These are phyloP conservation scores for Rhodophaea formosa DNA, from an alignment of 2,888 invertebrate species.

Conservation along the genomic window DNA sequence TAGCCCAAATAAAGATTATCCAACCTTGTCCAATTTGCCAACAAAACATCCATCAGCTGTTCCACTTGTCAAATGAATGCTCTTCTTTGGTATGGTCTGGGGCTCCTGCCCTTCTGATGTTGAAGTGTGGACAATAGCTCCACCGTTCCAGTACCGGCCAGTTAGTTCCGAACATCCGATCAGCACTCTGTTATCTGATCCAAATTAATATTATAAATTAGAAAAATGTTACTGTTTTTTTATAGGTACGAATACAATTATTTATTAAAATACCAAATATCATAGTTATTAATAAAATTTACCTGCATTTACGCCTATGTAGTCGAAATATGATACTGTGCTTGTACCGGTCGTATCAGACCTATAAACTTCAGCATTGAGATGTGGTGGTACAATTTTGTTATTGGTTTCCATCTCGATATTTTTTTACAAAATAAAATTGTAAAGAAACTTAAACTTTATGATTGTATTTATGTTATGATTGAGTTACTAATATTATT, in stretches of 20 bases:
- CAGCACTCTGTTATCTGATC: slow-evolving; percentile 65
- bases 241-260: too few species aligned
- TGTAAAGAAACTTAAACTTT: too few species aligned
- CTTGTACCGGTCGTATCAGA: slow-evolving; percentile 60
- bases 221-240: not conserved
- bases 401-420: slow-evolving; percentile 55
- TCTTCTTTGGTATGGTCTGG: slow-evolving; percentile 43
- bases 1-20: too few species aligned
- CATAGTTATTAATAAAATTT: slow-evolving; percentile 22
- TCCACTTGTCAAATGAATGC: slow-evolving; percentile 56
- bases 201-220: not conserved
- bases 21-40: slow-evolving; percentile 60
- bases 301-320: slow-evolving; percentile 61
- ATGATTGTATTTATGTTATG: too few species aligned
- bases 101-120: slow-evolving; percentile 43
- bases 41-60: slow-evolving; percentile 72
- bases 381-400: slow-evolving; percentile 67
- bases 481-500: too few species aligned
- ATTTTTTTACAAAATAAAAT: not conserved
- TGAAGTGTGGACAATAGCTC: slow-evolving; percentile 53
- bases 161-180: slow-evolving; percentile 72
- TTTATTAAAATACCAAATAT: slow-evolving; percentile 26
- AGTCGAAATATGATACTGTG: slow-evolving; percentile 62
- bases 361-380: slow-evolving; percentile 73
- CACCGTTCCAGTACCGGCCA: slow-evolving; percentile 74